Percentiles rank a stretch among this genome's conserved stretches.
Evolutionary conservation across 1,140 invertebrate genomes (phyloP).

Genomic region (Elymnias hypermnestra): DNA sequence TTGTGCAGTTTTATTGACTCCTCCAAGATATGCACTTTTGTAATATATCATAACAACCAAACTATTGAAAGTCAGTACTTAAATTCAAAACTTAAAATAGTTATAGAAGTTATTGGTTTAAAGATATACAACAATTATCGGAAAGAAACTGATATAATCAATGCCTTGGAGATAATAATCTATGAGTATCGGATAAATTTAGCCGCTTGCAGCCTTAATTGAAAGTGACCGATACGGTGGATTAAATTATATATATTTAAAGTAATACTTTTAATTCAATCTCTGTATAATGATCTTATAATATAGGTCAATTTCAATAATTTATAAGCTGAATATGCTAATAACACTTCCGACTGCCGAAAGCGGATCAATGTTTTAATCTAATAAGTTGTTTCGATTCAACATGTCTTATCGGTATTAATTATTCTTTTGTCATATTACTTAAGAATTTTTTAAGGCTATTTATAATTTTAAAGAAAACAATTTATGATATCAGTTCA

Average conservation of each 20-base stretch:
- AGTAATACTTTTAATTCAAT: not conserved
- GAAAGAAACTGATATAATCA: slow-evolving; percentile 1
- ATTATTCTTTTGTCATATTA: no score
- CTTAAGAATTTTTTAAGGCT: no score
- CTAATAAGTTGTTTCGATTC: not conserved
- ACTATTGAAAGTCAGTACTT: no score
- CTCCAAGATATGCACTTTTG: no score
- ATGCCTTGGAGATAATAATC: not conserved
- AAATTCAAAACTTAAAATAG: no score
- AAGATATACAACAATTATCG: no score
- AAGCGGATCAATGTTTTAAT: not conserved
- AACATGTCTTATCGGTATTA: no score
- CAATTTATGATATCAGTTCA: no score
- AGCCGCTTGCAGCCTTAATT: not conserved
- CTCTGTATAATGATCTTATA: not conserved
- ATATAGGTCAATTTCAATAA: not conserved
- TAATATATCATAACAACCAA: no score
- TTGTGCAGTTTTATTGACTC: no score
- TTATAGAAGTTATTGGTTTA: no score
- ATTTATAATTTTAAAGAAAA: no score
- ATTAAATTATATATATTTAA: not conserved
- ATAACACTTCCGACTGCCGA: not conserved
- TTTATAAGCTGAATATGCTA: not conserved
- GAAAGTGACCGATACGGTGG: not conserved
- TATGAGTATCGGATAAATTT: not conserved